Evolutionary conservation across 2,888 invertebrate genomes (phyloP).

Genomic region (Melanophora roralis): DNA sequence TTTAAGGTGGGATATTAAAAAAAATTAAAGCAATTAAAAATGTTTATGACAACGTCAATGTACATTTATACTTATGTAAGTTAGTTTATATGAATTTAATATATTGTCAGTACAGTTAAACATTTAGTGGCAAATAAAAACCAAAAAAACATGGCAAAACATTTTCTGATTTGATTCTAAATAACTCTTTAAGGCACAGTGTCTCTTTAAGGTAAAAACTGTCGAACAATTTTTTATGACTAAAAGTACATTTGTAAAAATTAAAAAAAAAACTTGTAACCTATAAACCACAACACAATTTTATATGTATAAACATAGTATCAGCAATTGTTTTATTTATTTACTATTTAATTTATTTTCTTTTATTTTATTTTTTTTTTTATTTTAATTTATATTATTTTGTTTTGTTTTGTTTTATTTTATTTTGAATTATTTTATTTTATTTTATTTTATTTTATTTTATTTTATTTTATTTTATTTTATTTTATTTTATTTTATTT

Average conservation of each 20-base stretch:
- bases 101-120: background rate
- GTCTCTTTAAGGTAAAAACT: background rate
- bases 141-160: background rate
- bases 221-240: background rate
- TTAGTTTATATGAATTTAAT: background rate
- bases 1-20: slow-evolving; percentile 3
- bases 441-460: no score
- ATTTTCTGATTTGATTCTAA: background rate
- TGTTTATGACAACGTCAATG: background rate
- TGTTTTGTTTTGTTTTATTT: no score
- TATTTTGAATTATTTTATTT: no score
- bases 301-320: background rate
- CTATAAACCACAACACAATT: slow-evolving; percentile 8
- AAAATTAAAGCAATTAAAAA: background rate
- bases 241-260: no score
- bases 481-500: no score
- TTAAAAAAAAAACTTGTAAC: no score
- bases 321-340: no score
- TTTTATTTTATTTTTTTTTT: no score
- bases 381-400: no score
- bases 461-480: no score
- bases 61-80: no score
- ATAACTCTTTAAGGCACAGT: background rate
- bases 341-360: no score
- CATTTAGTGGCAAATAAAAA: background rate